Evolutionary conservation across 1,140 invertebrate genomes (phyloP).

Genomic region (Papilio aristodemus): DNA sequence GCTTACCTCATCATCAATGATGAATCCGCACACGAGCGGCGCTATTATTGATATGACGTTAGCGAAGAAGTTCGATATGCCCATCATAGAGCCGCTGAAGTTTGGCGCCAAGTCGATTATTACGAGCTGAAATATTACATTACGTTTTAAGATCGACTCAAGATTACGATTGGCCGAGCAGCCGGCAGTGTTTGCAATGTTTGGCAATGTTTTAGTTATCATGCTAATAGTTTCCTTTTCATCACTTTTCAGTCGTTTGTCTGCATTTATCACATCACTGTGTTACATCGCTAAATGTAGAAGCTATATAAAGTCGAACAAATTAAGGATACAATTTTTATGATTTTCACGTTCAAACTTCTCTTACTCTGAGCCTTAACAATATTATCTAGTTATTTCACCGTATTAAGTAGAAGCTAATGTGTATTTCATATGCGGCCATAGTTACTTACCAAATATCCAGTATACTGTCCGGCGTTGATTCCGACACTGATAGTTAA

Average conservation of each 20-base stretch:
- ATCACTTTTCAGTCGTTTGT: too few relatives aligned
- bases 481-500: constrained; percentile 85
- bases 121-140: constrained; percentile 81
- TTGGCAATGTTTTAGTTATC: too few relatives aligned
- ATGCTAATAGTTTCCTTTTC: too few relatives aligned
- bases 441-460: constrained; percentile 77
- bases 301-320: too few relatives aligned
- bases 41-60: constrained; percentile 87
- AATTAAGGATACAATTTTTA: too few relatives aligned
- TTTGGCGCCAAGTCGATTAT: constrained; percentile 88
- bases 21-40: constrained; percentile 82
- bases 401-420: not conserved
- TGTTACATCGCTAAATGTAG: too few relatives aligned
- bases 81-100: constrained; percentile 86
- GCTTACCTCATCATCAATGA: constrained; percentile 81
- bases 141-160: too few relatives aligned
- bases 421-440: too few relatives aligned
- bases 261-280: too few relatives aligned
- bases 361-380: not conserved
- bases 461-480: constrained; percentile 86
- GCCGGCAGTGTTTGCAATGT: too few relatives aligned
- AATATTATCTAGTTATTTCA: constrained; percentile 9
- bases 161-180: too few relatives aligned
- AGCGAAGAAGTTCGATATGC: constrained; percentile 86
- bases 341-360: too few relatives aligned